Evolutionary conservation across 2,113 vertebrate genomes (phyloP).

Genomic region (Cathartes aura): DNA sequence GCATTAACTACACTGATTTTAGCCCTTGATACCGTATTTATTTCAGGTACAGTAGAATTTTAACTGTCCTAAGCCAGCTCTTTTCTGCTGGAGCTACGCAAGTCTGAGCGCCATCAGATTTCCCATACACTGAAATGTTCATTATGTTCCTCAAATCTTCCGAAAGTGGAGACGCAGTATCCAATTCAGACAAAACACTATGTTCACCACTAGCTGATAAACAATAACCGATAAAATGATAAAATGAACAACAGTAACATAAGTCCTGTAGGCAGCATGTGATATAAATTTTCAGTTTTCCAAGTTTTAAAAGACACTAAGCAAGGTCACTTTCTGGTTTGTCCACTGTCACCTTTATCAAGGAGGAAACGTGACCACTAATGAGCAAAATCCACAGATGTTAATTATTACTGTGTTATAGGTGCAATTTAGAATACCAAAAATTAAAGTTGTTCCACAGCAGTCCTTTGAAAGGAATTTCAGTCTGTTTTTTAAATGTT

Average conservation of each 20-base stretch:
- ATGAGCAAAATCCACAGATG: constrained; percentile 51
- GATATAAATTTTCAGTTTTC: constrained; percentile 69
- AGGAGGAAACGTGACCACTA: constrained; percentile 66
- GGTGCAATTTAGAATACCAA: constrained; percentile 68
- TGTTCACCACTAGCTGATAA: constrained; percentile 46
- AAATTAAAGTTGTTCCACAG: constrained; percentile 68
- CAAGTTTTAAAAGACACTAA: constrained; percentile 69
- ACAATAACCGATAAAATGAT: constrained; percentile 42
- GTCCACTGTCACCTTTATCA: constrained; percentile 68
- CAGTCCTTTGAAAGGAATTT: constrained; percentile 72
- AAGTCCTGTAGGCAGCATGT: constrained; percentile 78
- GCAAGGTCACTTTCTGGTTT: constrained; percentile 78
- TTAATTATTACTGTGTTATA: constrained; percentile 59
- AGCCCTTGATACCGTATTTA: constrained; percentile 75
- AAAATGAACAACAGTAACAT: constrained; percentile 57
- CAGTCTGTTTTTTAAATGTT: constrained; percentile 72
- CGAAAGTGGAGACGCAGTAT: constrained; percentile 37
- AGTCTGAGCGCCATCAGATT: constrained; percentile 59
- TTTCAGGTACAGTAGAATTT: constrained; percentile 45
- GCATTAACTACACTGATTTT: constrained; percentile 58
- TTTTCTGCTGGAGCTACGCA: constrained; percentile 20
- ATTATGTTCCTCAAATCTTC: constrained; percentile 67
- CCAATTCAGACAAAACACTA: constrained; percentile 73
- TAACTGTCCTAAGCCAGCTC: constrained; percentile 58
- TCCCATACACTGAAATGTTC: constrained; percentile 56